phyloP scores from a whole-genome alignment of 2,113 vertebrate genomes.

The Lucifuga dentata region DNA sequence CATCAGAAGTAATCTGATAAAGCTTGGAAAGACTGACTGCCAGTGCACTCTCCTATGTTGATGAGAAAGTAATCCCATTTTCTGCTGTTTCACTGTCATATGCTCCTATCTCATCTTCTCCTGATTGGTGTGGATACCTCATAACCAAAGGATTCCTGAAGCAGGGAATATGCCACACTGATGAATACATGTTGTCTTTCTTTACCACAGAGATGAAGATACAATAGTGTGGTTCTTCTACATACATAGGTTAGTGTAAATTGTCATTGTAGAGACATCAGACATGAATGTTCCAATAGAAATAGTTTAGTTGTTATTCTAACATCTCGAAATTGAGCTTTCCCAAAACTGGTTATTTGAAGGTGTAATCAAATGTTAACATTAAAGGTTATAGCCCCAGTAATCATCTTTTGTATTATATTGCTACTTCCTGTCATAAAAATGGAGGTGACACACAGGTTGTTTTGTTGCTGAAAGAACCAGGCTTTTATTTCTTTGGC shows the following conservation, averaged over 20 bases:
- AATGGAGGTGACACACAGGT: no score
- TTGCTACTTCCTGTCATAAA: no score
- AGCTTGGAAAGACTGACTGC: constrained; percentile 51
- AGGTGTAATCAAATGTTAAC: neutral
- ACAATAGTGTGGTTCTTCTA: constrained; percentile 1
- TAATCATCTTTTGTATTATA: no score
- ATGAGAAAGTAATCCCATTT: constrained; percentile 72
- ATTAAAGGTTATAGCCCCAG: neutral
- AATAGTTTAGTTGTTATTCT: no score
- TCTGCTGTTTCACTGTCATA: constrained; percentile 67
- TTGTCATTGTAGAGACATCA: no score
- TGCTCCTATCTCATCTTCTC: constrained; percentile 61
- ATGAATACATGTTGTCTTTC: constrained; percentile 1
- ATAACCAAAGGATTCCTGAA: constrained; percentile 13
- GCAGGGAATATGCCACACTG: constrained; percentile 11
- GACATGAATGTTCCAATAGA: no score
- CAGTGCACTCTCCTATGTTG: constrained; percentile 56
- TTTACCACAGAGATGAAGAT: constrained; percentile 12
- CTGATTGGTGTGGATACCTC: constrained; percentile 56
- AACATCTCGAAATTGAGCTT: no score
- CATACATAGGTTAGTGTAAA: no score
- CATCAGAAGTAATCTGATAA: constrained; percentile 75
- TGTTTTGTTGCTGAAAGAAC: constrained; percentile 32
- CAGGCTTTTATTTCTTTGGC: constrained; percentile 19
- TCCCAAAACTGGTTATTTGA: constrained; percentile 4